Base-by-base conservation (phyloP, 2,888 invertebrate genomes). In the Eupithecia centaureata region DNA sequence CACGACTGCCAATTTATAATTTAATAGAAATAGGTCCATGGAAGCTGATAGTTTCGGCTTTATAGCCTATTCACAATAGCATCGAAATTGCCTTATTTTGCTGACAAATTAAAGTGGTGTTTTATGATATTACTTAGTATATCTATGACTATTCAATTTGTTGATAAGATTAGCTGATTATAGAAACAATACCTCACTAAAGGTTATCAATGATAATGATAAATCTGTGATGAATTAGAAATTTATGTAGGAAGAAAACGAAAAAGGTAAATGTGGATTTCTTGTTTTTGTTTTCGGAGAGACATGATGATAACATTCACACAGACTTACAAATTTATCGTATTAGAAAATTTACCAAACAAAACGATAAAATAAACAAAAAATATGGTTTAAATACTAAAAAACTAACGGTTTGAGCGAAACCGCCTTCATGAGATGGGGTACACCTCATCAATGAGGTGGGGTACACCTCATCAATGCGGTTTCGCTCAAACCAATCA, bases 1-100 rank as follows among this genome's bases (percentile, higher is more conserved):
- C 73, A 72, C 70, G 73, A 70, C 62, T 64, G 59, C 73, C 76
- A 76, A 74, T 76, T 76, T 76, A 76, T 76, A 76, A 76, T 76
- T 76, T 74, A 74, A 74, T 76, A 74, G 75, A 74, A 73, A 76
- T 74, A 73, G 73, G 73, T 72, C 70, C 72, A 62, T 67, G 67
- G 61, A 63, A 56, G 38, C 68, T 71, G 71, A 73, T 76, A 74
- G 74, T 76, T 74, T 73, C 70, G 71, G 72, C 70, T 72, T 74
- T 76, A 76, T 74, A 67, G 72, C 73, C 69, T 73, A 72, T 72
- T 76, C 72, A 74, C 71, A 69, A 67, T 66, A 66, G 42, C 61
- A 52, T 47, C 52, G 57, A 52, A 52, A 66, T 64, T 64, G 65
- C 63, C 65, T 33, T 59, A 62, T 70, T 66, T 63, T 63, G 61